These are phyloP conservation scores for Chaetodon trifascialis DNA, from an alignment of 2,113 vertebrate genomes.

Conservation along the genomic window DNA sequence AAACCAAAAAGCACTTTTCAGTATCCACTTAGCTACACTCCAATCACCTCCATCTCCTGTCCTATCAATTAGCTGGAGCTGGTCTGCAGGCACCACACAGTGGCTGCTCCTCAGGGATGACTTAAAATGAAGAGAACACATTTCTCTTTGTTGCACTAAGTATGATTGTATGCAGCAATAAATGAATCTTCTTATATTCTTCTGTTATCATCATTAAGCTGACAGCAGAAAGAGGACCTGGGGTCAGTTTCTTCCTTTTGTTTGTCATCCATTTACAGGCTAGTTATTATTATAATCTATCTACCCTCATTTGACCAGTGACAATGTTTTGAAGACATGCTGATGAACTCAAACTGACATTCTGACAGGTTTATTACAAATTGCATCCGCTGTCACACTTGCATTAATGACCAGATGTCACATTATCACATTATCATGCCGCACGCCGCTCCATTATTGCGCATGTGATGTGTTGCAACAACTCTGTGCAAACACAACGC, in stretches of 20 bases:
- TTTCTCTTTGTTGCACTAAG: no score
- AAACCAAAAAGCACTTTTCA: neutral
- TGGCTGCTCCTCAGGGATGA: no score
- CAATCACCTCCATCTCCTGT: neutral
- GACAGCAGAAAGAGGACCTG: slow-evolving; percentile 1
- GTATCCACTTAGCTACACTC: neutral
- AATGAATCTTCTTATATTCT: neutral
- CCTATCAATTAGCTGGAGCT: neutral
- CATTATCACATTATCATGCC: no score
- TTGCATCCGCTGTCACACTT: no score
- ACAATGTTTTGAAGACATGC: neutral
- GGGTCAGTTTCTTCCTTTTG: neutral
- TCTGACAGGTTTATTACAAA: neutral
- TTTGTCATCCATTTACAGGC: neutral
- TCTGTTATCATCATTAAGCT: slow-evolving; percentile 3
- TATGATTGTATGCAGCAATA: no score
- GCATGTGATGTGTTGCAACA: no score
- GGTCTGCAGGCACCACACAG: no score
- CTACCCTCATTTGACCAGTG: neutral
- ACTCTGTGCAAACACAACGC: no score
- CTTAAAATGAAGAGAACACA: no score
- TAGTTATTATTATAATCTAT: neutral
- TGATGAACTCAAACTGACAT: neutral
- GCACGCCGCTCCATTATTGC: no score
- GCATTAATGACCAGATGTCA: no score